phyloP scores from a whole-genome alignment of 2,888 invertebrate genomes.

The Torymus texanus region DNA sequence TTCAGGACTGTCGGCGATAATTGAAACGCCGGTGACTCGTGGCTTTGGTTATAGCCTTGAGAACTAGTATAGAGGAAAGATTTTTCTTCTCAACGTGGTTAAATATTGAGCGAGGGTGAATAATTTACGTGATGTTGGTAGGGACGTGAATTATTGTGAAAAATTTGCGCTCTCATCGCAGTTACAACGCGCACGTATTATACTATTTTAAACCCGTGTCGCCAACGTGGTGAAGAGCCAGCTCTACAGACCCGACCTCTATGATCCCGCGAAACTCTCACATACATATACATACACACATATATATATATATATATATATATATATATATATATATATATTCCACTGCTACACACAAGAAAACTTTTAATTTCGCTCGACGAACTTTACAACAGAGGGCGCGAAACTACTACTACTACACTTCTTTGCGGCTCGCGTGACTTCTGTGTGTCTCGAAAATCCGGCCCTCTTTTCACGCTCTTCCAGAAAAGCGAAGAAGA shows the following conservation, averaged over 20 bases:
- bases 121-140: too few species aligned
- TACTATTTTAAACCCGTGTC: constrained; percentile 17
- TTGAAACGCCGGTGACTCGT: too few species aligned
- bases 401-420: too few species aligned
- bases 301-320: too few species aligned
- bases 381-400: not conserved
- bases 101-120: too few species aligned
- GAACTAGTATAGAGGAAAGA: too few species aligned
- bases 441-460: not conserved
- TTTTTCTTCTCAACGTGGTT: too few species aligned
- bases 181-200: not conserved
- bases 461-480: not conserved
- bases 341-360: not conserved
- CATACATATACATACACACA: too few species aligned
- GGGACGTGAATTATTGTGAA: too few species aligned
- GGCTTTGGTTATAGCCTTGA: too few species aligned
- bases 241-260: constrained; percentile 10
- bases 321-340: too few species aligned
- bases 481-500: not conserved
- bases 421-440: not conserved
- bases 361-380: constrained; percentile 30
- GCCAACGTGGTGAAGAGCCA: constrained; percentile 15
- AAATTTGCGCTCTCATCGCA: not conserved
- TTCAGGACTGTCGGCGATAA: too few species aligned
- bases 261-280: not conserved